Conservation (phyloP, 2,797 vertebrate species). For the Sorex maritimensis region DNA sequence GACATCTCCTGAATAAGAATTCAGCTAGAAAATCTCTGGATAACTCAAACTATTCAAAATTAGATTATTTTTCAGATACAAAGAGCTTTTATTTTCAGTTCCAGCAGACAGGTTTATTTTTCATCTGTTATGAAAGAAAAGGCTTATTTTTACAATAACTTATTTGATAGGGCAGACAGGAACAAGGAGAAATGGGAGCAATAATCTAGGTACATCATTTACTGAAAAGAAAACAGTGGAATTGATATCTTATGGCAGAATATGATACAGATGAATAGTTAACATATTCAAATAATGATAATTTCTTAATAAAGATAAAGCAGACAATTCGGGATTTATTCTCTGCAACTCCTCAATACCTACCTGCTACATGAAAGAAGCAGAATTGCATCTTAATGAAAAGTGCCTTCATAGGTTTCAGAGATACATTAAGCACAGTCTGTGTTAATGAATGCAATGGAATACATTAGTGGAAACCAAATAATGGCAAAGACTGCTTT, state of each 20-base stretch:
- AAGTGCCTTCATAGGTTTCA: background rate
- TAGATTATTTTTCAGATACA: constrained; percentile 65
- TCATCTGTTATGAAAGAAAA: constrained; percentile 41
- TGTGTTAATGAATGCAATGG: background rate
- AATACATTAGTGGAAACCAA: background rate
- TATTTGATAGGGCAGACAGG: constrained; percentile 7
- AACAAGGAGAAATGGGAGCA: background rate
- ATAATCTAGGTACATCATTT: background rate
- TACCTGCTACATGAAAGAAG: background rate
- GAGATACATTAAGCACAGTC: background rate
- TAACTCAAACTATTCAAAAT: constrained; percentile 38
- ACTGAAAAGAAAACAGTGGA: background rate
- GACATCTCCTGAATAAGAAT: constrained; percentile 36
- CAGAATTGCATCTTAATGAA: background rate
- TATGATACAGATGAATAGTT: background rate
- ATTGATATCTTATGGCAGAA: constrained; percentile 1
- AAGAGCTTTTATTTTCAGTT: background rate
- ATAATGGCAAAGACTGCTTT: background rate
- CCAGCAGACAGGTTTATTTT: constrained; percentile 28
- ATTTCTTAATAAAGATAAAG: constrained; percentile 1
- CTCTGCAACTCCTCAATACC: background rate
- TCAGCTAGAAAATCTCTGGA: constrained; percentile 67
- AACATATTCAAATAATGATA: background rate
- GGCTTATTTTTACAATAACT: constrained; percentile 22
- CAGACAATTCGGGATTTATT: background rate